These are phyloP conservation scores for Hyaena hyaena DNA, from an alignment of 2,113 vertebrate genomes.

Conservation along the genomic window DNA sequence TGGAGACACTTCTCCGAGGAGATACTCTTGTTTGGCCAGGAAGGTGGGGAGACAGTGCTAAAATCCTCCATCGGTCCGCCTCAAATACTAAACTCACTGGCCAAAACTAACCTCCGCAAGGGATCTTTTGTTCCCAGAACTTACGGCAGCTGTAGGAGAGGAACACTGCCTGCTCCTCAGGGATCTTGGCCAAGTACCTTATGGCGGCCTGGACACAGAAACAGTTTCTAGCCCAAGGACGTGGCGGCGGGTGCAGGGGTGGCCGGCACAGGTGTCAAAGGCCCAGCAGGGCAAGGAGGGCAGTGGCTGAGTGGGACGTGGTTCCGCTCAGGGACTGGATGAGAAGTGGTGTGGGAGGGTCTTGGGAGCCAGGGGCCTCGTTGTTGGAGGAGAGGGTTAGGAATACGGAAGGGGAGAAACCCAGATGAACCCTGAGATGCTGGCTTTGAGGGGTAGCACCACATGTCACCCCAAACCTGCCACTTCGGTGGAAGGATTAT, in stretches of 20 bases:
- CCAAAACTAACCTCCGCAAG: neutral
- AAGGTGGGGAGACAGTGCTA: neutral
- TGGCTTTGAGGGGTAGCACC: neutral
- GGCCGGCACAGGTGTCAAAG: neutral
- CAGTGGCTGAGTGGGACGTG: neutral
- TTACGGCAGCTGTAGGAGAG: neutral
- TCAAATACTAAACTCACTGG: neutral
- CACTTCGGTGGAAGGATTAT: neutral
- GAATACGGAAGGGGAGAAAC: too few species aligned
- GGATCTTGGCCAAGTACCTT: neutral
- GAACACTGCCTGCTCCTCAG: neutral
- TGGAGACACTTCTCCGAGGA: too few species aligned
- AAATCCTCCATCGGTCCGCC: neutral
- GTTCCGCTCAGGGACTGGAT: neutral
- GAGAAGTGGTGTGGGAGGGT: neutral
- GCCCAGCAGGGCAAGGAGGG: neutral
- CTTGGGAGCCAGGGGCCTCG: neutral
- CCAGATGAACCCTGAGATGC: too few species aligned
- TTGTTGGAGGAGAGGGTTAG: neutral
- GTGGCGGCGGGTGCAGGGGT: fast-evolving
- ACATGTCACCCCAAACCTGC: neutral
- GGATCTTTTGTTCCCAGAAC: neutral
- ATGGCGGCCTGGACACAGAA: too few species aligned
- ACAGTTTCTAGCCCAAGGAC: neutral
- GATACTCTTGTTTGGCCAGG: neutral